Base-by-base conservation (phyloP, 2,113 vertebrate genomes). In the Mungos mungo region DNA sequence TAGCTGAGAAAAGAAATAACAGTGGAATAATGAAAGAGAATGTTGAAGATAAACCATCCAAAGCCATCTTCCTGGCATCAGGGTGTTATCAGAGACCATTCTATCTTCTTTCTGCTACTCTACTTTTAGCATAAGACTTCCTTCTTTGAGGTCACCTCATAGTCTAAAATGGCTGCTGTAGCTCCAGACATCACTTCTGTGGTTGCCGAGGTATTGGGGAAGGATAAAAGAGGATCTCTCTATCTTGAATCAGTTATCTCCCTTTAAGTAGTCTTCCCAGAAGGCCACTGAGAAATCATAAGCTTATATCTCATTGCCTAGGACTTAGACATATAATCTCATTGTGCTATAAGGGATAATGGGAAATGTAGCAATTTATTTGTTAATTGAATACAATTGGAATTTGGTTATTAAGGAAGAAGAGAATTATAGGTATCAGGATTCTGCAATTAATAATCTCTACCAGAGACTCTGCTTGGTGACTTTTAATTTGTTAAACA, bases 401-500 rank as follows among this genome's bases (percentile, higher is more conserved):
- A 23, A 76, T 66, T 77, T 92, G 12, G 13, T 80, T 79, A 71
- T 91, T 63, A 83, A 95, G 38, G 9, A 87, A 84, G 23, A 91
- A 96, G 31, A 57, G 27, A 41, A 71, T 82, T 12, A 41, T 86
- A 82, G 23, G 2, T 96, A 72, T 54, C 77, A 10, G 60, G 9
- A 88, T 82, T 79, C 19, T 87, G 21, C 41, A 88, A 77, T 87
- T 93, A 95, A 92, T 31, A 69, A 35, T 96, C 57, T 83, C 21
- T 41, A 54, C 16, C 65, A 88, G 19, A 81, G 69, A 84, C n/a
- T 92, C 89, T 93, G 74, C 21, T 33, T 90, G 90, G 33, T 71
- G 85, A 94, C 4, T 95, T 92, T 89, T 41, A 57, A 38, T 94
- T 96, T 91, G 31, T 63, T 33, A 87, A 77, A 85, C 89, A 71